phyloP scores from a whole-genome alignment of 2,797 vertebrate genomes.

The Toxotes lorentzi region DNA sequence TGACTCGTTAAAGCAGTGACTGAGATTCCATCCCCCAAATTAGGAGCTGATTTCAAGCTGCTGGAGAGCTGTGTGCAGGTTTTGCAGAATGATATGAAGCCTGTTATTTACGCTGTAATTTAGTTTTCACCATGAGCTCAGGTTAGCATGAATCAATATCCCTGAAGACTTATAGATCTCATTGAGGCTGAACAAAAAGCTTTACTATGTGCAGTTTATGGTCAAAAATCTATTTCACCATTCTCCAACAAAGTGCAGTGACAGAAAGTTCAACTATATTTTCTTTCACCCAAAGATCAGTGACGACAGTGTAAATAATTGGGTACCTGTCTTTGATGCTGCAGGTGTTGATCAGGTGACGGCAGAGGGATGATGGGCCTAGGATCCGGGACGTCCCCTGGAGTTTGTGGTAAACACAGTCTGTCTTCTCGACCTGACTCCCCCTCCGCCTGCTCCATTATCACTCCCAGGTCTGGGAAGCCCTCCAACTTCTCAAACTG shows the following conservation, averaged over 20 bases:
- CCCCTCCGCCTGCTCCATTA: slow-evolving; percentile 79
- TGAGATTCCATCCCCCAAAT: too few species aligned
- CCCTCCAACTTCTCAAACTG: slow-evolving; percentile 89
- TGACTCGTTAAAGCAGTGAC: too few species aligned
- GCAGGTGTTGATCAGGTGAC: slow-evolving; percentile 86
- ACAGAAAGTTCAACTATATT: background rate
- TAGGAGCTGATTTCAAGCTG: background rate
- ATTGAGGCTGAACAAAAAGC: background rate
- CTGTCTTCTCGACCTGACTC: slow-evolving; percentile 78
- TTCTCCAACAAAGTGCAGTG: background rate
- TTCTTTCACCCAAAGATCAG: background rate
- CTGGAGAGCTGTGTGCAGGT: background rate
- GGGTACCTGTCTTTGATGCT: slow-evolving; percentile 92
- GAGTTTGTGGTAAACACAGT: slow-evolving; percentile 80
- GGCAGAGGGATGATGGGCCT: slow-evolving; percentile 76
- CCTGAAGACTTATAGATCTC: background rate
- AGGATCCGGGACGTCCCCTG: slow-evolving; percentile 74
- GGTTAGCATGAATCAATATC: background rate
- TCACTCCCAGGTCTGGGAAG: slow-evolving; percentile 83
- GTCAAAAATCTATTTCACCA: too few species aligned
- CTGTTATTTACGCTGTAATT: too few species aligned
- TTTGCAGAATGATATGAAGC: background rate
- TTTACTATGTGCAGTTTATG: background rate
- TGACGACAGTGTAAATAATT: too few species aligned
- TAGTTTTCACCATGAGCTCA: too few species aligned